These are phyloP conservation scores for Tachina grossa DNA, from an alignment of 2,888 invertebrate genomes.

Conservation along the genomic window DNA sequence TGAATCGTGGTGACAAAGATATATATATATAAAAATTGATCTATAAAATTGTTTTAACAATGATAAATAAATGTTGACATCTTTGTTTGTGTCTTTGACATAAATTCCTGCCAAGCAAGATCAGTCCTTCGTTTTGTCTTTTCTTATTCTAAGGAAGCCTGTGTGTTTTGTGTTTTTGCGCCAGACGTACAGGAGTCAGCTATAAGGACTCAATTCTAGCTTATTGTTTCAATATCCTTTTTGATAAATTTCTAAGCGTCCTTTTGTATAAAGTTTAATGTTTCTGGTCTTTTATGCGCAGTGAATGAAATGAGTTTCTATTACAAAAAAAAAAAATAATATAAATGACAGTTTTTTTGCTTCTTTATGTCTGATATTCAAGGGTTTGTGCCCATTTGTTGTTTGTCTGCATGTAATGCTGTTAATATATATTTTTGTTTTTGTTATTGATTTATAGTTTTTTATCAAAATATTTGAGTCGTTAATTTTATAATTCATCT, in stretches of 20 bases:
- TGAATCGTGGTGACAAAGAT: neutral
- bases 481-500: slow-evolving; percentile 35
- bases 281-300: slow-evolving; percentile 8
- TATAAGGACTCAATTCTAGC: slow-evolving; percentile 12
- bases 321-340: neutral
- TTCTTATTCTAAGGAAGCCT: slow-evolving; percentile 1
- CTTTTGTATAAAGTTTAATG: slow-evolving; percentile 45
- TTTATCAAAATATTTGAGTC: slow-evolving; percentile 64
- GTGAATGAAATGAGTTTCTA: slow-evolving; percentile 47
- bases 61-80: slow-evolving; percentile 61
- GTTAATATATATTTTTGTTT: slow-evolving; percentile 28
- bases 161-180: neutral
- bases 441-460: slow-evolving; percentile 58
- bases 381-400: slow-evolving; percentile 28
- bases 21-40: slow-evolving; percentile 36
- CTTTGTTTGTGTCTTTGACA: slow-evolving; percentile 44
- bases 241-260: slow-evolving; percentile 7
- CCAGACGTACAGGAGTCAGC: slow-evolving; percentile 58
- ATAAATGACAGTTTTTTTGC: slow-evolving; percentile 36
- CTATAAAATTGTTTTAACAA: slow-evolving; percentile 42
- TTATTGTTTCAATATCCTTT: slow-evolving; percentile 51
- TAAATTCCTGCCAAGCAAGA: slow-evolving; percentile 58
- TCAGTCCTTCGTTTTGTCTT: slow-evolving; percentile 24
- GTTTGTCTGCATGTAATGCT: slow-evolving; percentile 18
- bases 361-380: slow-evolving; percentile 1